Evolutionary conservation across 2,888 invertebrate species (phyloP).

Genomic region (Diarsia brunnea): DNA sequence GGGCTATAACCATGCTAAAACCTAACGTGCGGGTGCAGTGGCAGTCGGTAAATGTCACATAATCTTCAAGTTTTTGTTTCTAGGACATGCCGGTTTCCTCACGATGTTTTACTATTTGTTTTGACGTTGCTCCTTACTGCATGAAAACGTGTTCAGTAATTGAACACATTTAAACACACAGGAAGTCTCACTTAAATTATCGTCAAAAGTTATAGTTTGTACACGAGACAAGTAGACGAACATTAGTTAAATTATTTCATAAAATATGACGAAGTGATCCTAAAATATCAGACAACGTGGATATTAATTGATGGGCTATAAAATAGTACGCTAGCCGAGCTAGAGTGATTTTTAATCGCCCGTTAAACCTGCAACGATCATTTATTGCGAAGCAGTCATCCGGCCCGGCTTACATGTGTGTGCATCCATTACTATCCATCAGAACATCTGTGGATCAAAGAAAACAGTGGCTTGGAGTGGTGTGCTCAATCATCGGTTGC

Average conservation of each 20-base stretch:
- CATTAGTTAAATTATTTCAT: constrained; percentile 53
- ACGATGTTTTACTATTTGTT: no score
- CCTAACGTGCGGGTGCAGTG: no score
- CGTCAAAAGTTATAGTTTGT: constrained; percentile 2
- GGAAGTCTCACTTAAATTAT: constrained; percentile 1
- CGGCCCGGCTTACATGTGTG: constrained; percentile 41
- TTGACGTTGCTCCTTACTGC: background rate
- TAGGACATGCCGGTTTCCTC: no score
- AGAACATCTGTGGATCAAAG: constrained; percentile 59
- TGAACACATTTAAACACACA: background rate
- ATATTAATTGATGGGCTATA: constrained; percentile 77
- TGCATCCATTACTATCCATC: constrained; percentile 61
- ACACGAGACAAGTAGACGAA: constrained; percentile 4
- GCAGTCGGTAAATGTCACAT: no score
- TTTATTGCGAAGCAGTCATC: constrained; percentile 68
- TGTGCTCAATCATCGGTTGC: constrained; percentile 38
- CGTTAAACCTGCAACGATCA: constrained; percentile 73
- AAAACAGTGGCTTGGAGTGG: constrained; percentile 38
- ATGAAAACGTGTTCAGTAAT: background rate
- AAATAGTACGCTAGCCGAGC: constrained; percentile 73
- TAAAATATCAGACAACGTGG: constrained; percentile 68
- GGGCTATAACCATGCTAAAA: no score
- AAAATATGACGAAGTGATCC: constrained; percentile 58
- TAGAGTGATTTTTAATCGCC: constrained; percentile 79
- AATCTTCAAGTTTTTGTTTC: no score